These are phyloP conservation scores for Festucalex cinctus DNA, from an alignment of 2,113 vertebrate species.

Conservation along the genomic window DNA sequence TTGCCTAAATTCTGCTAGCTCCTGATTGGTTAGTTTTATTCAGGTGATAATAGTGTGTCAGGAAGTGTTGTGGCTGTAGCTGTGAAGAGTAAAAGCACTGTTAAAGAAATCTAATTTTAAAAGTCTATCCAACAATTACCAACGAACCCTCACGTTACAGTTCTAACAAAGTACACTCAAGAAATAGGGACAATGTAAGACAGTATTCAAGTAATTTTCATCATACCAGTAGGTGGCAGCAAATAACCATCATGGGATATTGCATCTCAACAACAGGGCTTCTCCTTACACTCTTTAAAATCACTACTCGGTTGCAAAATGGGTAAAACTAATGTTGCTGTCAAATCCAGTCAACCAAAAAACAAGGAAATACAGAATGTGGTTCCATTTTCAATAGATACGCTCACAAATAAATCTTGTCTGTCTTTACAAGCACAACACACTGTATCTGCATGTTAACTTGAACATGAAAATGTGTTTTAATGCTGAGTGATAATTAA, in stretches of 20 bases:
- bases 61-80: too few relatives aligned
- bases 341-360: conserved; percentile 3
- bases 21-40: too few relatives aligned
- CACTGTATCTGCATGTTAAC: not conserved
- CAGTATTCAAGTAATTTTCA: not conserved
- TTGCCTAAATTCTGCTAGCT: too few relatives aligned
- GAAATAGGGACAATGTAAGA: not conserved
- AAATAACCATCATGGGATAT: conserved; percentile 29
- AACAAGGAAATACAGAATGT: conserved; percentile 60
- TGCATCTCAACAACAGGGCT: conserved; percentile 11
- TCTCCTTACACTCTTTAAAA: conserved; percentile 18
- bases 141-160: too few relatives aligned
- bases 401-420: conserved; percentile 1
- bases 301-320: conserved; percentile 13
- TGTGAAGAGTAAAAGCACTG: too few relatives aligned
- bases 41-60: too few relatives aligned
- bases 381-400: conserved; percentile 33
- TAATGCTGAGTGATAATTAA: not conserved
- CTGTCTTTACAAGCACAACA: conserved; percentile 5
- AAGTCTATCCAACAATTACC: too few relatives aligned
- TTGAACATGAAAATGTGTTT: not conserved
- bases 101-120: too few relatives aligned
- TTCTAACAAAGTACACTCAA: conserved; percentile 4
- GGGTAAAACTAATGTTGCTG: conserved; percentile 8
- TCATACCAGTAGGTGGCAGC: conserved; percentile 70